Base-by-base conservation (phyloP, 2,797 vertebrate species). In the Luscinia megarhynchos region DNA sequence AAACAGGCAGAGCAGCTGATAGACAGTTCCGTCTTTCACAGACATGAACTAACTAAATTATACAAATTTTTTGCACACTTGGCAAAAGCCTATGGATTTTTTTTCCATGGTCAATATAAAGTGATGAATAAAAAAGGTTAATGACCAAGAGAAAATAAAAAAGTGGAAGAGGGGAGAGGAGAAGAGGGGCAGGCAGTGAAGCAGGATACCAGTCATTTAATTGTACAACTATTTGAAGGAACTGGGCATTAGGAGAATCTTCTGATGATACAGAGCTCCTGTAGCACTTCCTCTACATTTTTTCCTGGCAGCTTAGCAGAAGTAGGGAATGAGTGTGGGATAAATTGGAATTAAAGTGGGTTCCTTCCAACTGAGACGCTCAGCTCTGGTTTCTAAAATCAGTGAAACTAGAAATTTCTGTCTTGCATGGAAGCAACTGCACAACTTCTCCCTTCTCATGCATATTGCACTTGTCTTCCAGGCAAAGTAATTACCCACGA, bases 81-180 rank as follows among this genome's bases (percentile, higher is more conserved):
- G 27, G 24, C 29, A 93, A 89, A 94, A 77, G 32, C 24, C n/a
- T 61, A 4, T 87, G 62, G n/a, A 41, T 38, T 87, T 85, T 90
- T 90, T 90, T 89, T 29, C 50, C 32, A 12, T 38, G 17, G 12
- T 70, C 55, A 70, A 11, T 74, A 81, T 3, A 51, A 15, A 85
- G 10, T 41, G 23, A 74, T 23, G 50, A 8, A 48, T 62, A 40
- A 61, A 64, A 69, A 59, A 43, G 11, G 27, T 34, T 73, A 36
- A 53, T 68, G 40, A 77, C 30, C 4, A 41, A 74, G 41, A 36
- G 26, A 57, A 90, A 94, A 32, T 84, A 41, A 73, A 88, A n/a
- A 27, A 17, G 6, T 6, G 6, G 10, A 6, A 6, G 5, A 0
- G 1, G 11, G 1, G 4, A 32, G 6, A 67, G 45, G 21, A 20